Base-by-base conservation (phyloP, 2,888 invertebrate species). In the Diplazon laetatorius region DNA sequence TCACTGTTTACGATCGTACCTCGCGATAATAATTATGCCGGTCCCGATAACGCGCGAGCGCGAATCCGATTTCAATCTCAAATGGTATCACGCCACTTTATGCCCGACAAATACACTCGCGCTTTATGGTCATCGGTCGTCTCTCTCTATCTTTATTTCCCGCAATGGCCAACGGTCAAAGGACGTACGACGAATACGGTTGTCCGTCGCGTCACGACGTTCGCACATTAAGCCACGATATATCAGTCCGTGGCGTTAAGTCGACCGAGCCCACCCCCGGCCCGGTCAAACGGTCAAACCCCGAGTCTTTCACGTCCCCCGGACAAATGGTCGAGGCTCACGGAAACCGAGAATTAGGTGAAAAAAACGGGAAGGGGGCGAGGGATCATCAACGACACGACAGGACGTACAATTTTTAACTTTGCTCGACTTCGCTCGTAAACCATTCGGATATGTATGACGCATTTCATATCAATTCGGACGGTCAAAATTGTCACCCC, bases 301-400 rank as follows among this genome's bases (percentile, higher is more conserved):
- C 63, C 48, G 69, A 63, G 65, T 52, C 69, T 65, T 62, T 44
- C 30, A 50, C 78, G 69, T 79, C 69, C 73, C 71, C 68, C 77
- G 84, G 66, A 87, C 85, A 85, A 86, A 86, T 85, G 82, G 85
- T 82, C 79, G 84, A 81, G 81, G 82, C 81, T 79, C 85, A 85
- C 83, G 83, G 80, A 81, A 86, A 83, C 82, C 78, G 81, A 82
- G 82, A 83, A 86, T 86, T 85, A 85, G 83, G 72, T 78, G 75
- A 80, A 80, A n/a, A n/a, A n/a, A n/a, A n/a, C n/a, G n/a, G n/a
- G n/a, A n/a, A n/a, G n/a, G n/a, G n/a, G n/a, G n/a, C n/a, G n/a
- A 80, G 77, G 82, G 75, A 83, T 81, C 82, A 82, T 83, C 82
- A 80, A 70, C 78, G 16, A 76, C 74, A 76, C 80, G 82, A 75